Evolutionary conservation across 2,797 vertebrate genomes (phyloP), one percentile per base, ranked within the genome.

Genomic region (Ptychobarbus kaznakovi): DNA sequence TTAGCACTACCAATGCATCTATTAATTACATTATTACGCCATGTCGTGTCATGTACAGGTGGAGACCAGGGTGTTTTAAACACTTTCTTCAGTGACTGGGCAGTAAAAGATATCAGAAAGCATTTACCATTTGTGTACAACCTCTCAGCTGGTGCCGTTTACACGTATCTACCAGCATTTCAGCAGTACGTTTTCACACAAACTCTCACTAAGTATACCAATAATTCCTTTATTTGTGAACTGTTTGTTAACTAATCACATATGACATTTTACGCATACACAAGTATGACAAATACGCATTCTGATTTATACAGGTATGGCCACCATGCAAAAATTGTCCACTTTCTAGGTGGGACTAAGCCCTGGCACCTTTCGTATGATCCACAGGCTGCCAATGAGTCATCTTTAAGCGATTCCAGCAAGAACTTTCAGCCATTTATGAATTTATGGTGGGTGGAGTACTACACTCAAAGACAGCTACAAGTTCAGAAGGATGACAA

Each of bases 21-120:
- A 32, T 80, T 6, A 66, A 22, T 53, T 6, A 4, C 13, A 53
- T 53, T 56, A 56, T 70, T 69, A 51, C 16, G 22, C 11, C 35
- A 38, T 25, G 10, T 38, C 8, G 0, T 25, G 18, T 85, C 3
- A 68, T 58, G 63, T 91, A 25, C 77, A 98, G 96, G 96, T n/a
- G 97, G 96, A 77, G 97, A 98, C 89, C 97, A 96, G 90, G 97
- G 97, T 15, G 89, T 96, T 85, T 35, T 96, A 84, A 99, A 97
- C 82, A 93, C 94, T 8, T 97, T 97, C 91, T 97, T 96, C 91
- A 93, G 89, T 76, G 92, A 89, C 88, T 96, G 95, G 96, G 90
- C 95, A 15, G 92, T 89, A 81, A 91, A 89, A 40, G 94, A 97
- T 90, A 95, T 96, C 91, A 91, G 87, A 18, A 96, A 95, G 88